phyloP scores from a whole-genome alignment of 1,140 invertebrate species.

The Drosophila albomicans region DNA sequence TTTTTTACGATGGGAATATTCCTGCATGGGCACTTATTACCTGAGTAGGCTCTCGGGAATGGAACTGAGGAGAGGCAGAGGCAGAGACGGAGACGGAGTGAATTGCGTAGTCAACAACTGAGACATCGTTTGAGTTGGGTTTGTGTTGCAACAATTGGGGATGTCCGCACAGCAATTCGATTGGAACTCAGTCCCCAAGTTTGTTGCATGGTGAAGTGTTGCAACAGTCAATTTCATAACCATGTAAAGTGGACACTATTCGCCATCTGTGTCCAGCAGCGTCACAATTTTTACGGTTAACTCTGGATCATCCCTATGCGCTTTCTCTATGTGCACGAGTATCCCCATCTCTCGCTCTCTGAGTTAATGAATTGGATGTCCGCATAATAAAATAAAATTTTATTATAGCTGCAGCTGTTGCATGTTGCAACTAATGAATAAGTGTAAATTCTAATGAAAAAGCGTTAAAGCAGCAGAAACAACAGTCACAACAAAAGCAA shows the following conservation, averaged over 20 bases:
- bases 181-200: background rate
- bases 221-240: slow-evolving; percentile 20
- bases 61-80: background rate
- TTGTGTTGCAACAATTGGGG: background rate
- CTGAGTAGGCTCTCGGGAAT: slow-evolving; percentile 48
- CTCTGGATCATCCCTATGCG: background rate
- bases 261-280: slow-evolving; percentile 22
- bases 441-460: slow-evolving; percentile 82
- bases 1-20: slow-evolving; percentile 67
- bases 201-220: slow-evolving; percentile 21
- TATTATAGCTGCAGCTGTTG: slow-evolving; percentile 75
- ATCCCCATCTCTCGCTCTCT: slow-evolving; percentile 3
- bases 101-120: background rate
- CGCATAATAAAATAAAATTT: slow-evolving; percentile 75
- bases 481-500: slow-evolving; percentile 33
- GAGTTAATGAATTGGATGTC: slow-evolving; percentile 72
- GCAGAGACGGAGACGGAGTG: background rate
- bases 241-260: slow-evolving; percentile 34
- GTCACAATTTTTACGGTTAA: slow-evolving; percentile 20
- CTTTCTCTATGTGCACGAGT: background rate
- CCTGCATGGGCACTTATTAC: slow-evolving; percentile 55
- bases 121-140: background rate
- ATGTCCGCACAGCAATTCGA: background rate
- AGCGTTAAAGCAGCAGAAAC: slow-evolving; percentile 56
- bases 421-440: slow-evolving; percentile 80